Base-by-base conservation (phyloP, 2,113 vertebrate genomes). In the Seriola aureovittata region DNA sequence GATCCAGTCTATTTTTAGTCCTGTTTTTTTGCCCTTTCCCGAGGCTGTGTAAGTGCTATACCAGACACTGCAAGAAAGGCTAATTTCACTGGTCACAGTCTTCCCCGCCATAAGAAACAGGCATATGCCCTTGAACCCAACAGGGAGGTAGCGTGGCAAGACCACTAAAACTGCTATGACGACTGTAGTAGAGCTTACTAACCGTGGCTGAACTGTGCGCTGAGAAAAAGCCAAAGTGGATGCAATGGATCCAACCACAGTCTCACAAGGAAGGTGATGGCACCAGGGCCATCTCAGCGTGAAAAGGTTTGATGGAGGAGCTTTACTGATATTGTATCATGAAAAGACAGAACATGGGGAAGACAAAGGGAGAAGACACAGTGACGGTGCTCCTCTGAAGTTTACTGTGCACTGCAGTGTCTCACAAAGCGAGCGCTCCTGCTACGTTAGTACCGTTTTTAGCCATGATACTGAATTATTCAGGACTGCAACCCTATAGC, bases 51-150 rank as follows among this genome's bases (percentile, higher is more conserved):
- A 73, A 69, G 70, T 17, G 17, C 65, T 65, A 36, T 25, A 64
- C 42, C 71, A 91, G 62, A 79, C 82, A 68, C 46, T 42, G 78
- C 34, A 84, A 85, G 69, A 85, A 73, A 90, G 50, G 68, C 32
- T 44, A 68, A 82, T 84, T 85, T 85, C 46, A 72, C 76, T 64
- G 46, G 85, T 87, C 89, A 85, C 80, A 90, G 76, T 82, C 62
- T 64, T 67, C 19, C 23, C 71, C 19, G 10, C 58, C 34, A 79
- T 81, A 57, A 81, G 68, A 85, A 83, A 85, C 58, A 66, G 62
- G 52, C 66, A 63, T 60, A 78, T 80, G 86, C 48, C 72, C 83
- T 90, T 84, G 66, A 85, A 84, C 76, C 63, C 75, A 78, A 71
- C 34, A 55, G 72, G 75, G 79, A 83, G 62, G 68, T 48, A 79